Percentiles rank a stretch among this genome's conserved stretches.
These are phyloP conservation scores for Bostrychus sinensis DNA, from an alignment of 2,113 vertebrate genomes.

Conservation along the genomic window DNA sequence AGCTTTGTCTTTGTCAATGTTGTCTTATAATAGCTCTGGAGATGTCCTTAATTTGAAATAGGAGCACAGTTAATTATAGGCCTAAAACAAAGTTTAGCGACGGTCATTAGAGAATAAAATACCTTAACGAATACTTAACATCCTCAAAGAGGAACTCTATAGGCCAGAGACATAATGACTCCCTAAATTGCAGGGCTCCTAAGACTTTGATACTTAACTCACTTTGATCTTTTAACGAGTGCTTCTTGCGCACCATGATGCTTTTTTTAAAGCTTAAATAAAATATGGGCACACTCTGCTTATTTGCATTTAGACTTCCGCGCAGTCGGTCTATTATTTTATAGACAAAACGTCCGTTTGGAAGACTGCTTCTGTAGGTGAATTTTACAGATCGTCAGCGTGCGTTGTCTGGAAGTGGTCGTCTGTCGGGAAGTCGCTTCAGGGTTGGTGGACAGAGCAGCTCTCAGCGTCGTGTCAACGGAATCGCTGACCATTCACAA, in stretches of 20 bases:
- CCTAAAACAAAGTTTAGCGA: conserved; percentile 15
- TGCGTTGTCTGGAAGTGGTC: background rate
- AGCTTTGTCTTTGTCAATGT: background rate
- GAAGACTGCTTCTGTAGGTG: background rate
- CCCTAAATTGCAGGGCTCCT: conserved; percentile 46
- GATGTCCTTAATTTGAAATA: conserved; percentile 14
- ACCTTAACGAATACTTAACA: conserved; percentile 24
- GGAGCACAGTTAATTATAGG: conserved; percentile 3
- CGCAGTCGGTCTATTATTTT: background rate
- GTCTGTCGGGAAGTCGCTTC: background rate
- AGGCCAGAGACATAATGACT: conserved; percentile 45
- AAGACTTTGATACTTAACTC: conserved; percentile 65
- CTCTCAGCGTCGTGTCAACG: background rate
- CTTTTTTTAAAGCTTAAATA: conserved; percentile 30
- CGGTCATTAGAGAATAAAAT: conserved; percentile 40
- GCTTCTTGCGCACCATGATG: conserved; percentile 48
- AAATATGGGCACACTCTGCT: conserved; percentile 18
- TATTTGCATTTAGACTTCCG: conserved; percentile 18
- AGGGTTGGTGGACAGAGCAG: conserved; percentile 1
- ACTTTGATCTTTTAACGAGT: conserved; percentile 78
- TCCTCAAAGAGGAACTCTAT: conserved; percentile 40
- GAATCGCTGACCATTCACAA: conserved; percentile 18
- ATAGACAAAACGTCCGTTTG: background rate
- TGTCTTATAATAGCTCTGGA: background rate
- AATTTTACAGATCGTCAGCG: background rate